Evolutionary conservation across 2,888 invertebrate species (phyloP), one percentile per base, ranked within the genome.

Genomic region (Acrobasis consociella): DNA sequence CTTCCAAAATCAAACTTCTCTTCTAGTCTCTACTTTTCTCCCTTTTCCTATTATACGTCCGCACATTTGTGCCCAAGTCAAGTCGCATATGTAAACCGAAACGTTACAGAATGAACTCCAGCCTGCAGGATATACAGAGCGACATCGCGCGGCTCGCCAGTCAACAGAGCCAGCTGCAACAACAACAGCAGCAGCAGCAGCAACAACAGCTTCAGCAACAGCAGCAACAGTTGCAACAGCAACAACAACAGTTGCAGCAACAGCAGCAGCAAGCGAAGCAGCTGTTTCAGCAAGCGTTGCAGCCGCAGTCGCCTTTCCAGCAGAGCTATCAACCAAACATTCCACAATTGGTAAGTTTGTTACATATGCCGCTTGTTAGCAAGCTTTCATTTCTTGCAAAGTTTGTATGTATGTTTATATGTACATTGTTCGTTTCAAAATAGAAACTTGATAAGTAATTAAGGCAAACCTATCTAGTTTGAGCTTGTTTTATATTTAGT

Each of bases 101-200:
- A 65, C 68, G 71, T 88, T 92, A 72, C 87, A 96, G 96, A 93
- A 97, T 98, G 96, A 98, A 98, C 93, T 95, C 95, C 93, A 98
- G 97, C 93, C 95, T 99, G 80, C 96, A 97, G 84, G 98, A 98
- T 91, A 96, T 99, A 80, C 98, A 98, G 93, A 96, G 96, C 70
- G 98, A 99, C 89, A 98, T 99, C 82, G 97, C 97, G 89, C 95
- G 97, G 75, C 94, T 99, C 72, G 96, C 97, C 66, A 95, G 95
- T 69, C 97, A 97, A 69, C 91, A 91, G 73, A 86, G 76, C 58
- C 91, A 91, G 70, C 70, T 91, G 59, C 90, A 90, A 65, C 89
- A 90, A 63, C 89, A 88, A 52, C 94, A 94, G 69, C 93, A 91
- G 17, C 93, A 93, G 61, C 93, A 93, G 17, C 93, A 93, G 60